Percentiles rank a stretch among this genome's conserved stretches.
Evolutionary conservation across 2,113 vertebrate species (phyloP).

Genomic region (Hucho hucho): DNA sequence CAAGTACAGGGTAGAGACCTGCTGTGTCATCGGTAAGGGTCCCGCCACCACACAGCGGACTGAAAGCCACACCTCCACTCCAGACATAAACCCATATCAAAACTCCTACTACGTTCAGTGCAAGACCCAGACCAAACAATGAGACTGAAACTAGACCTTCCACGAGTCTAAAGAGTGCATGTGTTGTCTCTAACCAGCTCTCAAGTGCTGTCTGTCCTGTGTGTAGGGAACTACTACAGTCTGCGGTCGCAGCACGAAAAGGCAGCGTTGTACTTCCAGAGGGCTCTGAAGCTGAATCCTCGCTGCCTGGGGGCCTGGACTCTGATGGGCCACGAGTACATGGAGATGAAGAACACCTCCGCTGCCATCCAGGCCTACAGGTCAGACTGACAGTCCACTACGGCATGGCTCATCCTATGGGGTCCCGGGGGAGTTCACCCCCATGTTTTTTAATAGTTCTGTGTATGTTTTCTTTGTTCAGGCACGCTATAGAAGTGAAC

Average conservation of each 20-base stretch:
- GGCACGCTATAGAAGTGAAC: constrained; percentile 98
- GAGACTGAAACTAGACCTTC: too few relatives aligned
- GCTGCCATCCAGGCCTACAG: constrained; percentile 96
- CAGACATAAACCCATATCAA: not conserved
- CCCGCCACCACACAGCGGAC: not conserved
- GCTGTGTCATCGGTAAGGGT: constrained; percentile 93
- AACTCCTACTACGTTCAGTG: not conserved
- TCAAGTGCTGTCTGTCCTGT: constrained; percentile 2
- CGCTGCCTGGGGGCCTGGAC: constrained; percentile 98
- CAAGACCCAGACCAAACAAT: too few relatives aligned
- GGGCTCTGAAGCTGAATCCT: constrained; percentile 95
- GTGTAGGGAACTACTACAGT: constrained; percentile 94
- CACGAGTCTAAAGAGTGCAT: too few relatives aligned
- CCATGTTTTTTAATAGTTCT: too few relatives aligned
- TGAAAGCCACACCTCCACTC: not conserved
- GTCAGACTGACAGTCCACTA: constrained; percentile 30
- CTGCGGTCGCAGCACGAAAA: constrained; percentile 98
- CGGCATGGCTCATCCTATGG: not conserved
- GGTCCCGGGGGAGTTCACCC: not conserved
- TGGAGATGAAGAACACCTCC: constrained; percentile 99
- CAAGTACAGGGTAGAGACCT: constrained; percentile 98
- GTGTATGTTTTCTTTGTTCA: constrained; percentile 46
- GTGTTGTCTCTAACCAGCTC: not conserved
- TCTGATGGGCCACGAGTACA: constrained; percentile 98
- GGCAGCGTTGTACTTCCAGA: constrained; percentile 97